Conservation (phyloP, 2,797 vertebrate species). For the Sebastes flavidus region DNA sequence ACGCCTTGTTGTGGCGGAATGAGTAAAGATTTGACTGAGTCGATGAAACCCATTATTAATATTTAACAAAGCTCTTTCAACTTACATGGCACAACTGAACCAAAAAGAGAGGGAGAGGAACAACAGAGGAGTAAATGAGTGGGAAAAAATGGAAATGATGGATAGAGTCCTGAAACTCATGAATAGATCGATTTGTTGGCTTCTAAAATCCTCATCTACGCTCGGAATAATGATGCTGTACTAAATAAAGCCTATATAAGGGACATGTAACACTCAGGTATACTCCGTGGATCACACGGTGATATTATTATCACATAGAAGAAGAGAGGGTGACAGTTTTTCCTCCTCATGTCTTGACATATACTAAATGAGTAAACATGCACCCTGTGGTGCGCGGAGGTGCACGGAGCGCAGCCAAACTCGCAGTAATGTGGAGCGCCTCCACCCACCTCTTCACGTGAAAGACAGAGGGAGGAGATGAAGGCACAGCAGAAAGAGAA, state of each 20-base stretch:
- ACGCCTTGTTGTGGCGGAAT: constrained; percentile 42
- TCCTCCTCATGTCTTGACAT: constrained; percentile 33
- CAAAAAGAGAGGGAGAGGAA: constrained; percentile 20
- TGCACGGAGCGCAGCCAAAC: neutral
- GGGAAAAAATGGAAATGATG: neutral
- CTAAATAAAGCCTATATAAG: constrained; percentile 4
- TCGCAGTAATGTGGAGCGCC: constrained; percentile 16
- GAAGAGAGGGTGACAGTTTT: constrained; percentile 33
- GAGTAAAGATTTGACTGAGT: constrained; percentile 50
- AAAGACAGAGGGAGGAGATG: constrained; percentile 29
- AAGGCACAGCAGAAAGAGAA: constrained; percentile 8
- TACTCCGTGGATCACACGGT: constrained; percentile 18
- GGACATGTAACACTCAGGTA: neutral
- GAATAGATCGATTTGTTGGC: neutral
- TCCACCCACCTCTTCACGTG: constrained; percentile 21
- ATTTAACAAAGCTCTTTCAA: constrained; percentile 61
- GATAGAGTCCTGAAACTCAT: neutral
- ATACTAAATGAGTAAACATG: constrained; percentile 48
- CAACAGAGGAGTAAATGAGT: constrained; percentile 42
- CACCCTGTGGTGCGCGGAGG: constrained; percentile 31
- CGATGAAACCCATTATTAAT: constrained; percentile 47
- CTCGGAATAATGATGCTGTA: neutral
- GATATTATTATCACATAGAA: constrained; percentile 41
- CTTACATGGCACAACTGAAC: constrained; percentile 36
- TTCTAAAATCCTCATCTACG: neutral